Base-by-base conservation (phyloP, 2,888 invertebrate genomes). In the Hymenopus coronatus region DNA sequence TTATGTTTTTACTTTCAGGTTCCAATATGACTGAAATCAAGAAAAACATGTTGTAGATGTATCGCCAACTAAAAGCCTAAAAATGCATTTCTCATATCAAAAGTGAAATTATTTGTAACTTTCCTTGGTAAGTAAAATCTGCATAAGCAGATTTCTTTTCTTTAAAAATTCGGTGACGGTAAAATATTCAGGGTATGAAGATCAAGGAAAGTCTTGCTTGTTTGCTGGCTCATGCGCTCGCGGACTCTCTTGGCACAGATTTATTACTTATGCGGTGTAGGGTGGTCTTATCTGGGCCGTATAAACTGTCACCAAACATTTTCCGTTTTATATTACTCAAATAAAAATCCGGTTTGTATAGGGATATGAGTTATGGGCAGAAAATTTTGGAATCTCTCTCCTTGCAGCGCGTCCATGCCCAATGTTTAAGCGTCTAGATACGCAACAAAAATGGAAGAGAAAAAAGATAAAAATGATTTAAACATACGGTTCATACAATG, bases 301-400 rank as follows among this genome's bases (percentile, higher is more conserved):
- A 87, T 87, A 82, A 87, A 87, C 30, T 82, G 87, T 87, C 87
- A 87, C 82, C 87, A 82, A 87, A 87, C 82, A 82, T 87, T 87
- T 87, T 87, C 87, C 87, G 87, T 87, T 82, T 87, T 87, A 87
- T 87, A 87, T 87, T 87, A 87, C 87, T 82, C 82, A 82, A 87
- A 87, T 87, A 87, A 87, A 87, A 87, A 33, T 87, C 15, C 33
- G 30, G 87, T 82, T 82, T 20, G 20, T 27, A 82, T 87, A 33
- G n/a, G 12, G 40, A 82, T 33, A 82, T 87, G 87, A 87, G 81
- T 87, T 87, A 87, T 87, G 82, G n/a, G 82, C 27, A 2, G 40
- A 82, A 30, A 87, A 87, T 87, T 87, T 86, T 82, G 54, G 25
- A 8, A 70, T 70, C 4, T 70, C 54, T 70, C 20, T 25, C 54